Base-by-base conservation (phyloP, 1,140 invertebrate genomes). In the Galendromus occidentalis region DNA sequence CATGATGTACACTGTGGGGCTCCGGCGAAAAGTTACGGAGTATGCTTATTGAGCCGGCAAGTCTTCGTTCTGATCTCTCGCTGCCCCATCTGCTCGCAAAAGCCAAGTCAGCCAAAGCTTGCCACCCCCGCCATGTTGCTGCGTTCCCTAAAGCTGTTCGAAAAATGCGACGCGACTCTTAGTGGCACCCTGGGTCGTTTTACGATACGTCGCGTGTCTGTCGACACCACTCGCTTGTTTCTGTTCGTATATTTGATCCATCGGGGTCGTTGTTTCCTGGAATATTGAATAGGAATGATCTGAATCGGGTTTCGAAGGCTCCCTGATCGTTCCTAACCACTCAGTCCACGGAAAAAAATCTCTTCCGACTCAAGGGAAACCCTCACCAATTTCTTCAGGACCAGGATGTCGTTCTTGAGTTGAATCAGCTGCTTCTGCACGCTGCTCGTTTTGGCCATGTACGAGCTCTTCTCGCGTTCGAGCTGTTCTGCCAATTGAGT, bases 81-180 rank as follows among this genome's bases (percentile, higher is more conserved):
- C n/a, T n/a, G n/a, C n/a, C n/a, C n/a, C n/a, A n/a, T n/a, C n/a
- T n/a, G n/a, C n/a, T n/a, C n/a, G n/a, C n/a, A n/a, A n/a, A n/a
- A n/a, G n/a, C n/a, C n/a, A n/a, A n/a, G n/a, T n/a, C n/a, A n/a
- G n/a, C n/a, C n/a, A n/a, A n/a, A n/a, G n/a, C n/a, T 44, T n/a
- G 42, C 42, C 42, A 44, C 12, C 12, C 12, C 42, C 42, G 42
- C 42, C 42, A 18, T 44, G 42, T 44, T 12, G 18, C 42, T 44
- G 42, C n/a, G 12, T 44, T 25, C 47, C 65, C 79, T 81, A 93
- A 66, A 94, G 81, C 72, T 94, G 88, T 76, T 95, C 90, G 75
- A 92, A 95, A 77, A 92, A 92, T 47, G 88, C 88, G n/a, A 95
- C 88, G 70, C 90, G 79, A 5, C 89, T 86, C 78, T 90, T 89